Percentiles rank a stretch among this genome's conserved stretches.
Conservation (phyloP, 2,888 invertebrate genomes). For the Hypercompe scribonia region DNA sequence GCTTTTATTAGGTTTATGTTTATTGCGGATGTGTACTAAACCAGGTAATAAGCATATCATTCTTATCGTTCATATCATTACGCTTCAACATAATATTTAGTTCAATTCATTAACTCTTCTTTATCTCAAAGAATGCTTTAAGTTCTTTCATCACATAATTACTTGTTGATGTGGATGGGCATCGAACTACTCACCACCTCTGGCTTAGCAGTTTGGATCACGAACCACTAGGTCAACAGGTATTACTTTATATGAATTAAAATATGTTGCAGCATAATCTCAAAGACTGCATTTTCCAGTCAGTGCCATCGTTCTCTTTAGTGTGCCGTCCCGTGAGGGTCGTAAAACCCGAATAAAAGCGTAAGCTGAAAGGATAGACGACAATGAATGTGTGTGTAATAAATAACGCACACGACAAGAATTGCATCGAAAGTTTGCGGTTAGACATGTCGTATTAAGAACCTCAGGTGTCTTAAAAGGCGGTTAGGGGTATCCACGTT, state of each 20-base stretch:
- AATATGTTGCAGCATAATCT: background rate
- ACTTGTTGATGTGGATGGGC: too few relatives aligned
- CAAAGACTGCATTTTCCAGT: background rate
- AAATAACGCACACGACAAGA: slow-evolving; percentile 12
- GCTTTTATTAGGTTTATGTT: background rate
- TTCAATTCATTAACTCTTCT: background rate
- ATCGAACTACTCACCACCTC: too few relatives aligned
- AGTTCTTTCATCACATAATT: too few relatives aligned
- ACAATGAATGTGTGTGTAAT: slow-evolving; percentile 9
- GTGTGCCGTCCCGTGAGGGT: background rate
- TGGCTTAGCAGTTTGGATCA: too few relatives aligned
- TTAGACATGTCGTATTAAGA: slow-evolving; percentile 8
- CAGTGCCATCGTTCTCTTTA: background rate
- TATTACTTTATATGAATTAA: background rate
- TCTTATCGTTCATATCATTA: background rate
- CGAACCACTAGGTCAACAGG: background rate
- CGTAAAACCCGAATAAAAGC: slow-evolving; percentile 3
- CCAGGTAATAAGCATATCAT: background rate
- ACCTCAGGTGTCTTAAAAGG: background rate
- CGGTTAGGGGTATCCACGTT: background rate
- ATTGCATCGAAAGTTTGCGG: background rate
- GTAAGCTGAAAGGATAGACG: slow-evolving; percentile 4
- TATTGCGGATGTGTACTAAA: background rate
- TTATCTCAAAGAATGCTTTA: too few relatives aligned
- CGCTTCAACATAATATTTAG: background rate